Evolutionary conservation across 2,888 invertebrate genomes (phyloP).

Genomic region (Allophyes oxyacanthae): DNA sequence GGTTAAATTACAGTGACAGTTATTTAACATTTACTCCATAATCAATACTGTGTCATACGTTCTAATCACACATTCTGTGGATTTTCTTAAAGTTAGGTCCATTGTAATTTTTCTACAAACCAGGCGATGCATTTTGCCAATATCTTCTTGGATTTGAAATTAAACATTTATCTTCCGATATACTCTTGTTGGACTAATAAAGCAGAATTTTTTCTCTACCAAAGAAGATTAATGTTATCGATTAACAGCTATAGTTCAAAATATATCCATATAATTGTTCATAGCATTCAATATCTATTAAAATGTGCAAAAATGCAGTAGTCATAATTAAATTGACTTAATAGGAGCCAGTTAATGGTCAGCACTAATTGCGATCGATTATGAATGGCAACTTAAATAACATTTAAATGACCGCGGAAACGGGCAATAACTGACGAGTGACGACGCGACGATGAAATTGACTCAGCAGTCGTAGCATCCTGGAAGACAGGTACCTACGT

Average conservation of each 20-base stretch:
- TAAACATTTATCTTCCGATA: no score
- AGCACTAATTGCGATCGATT: constrained; percentile 26
- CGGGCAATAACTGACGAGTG: constrained; percentile 29
- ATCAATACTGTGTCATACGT: constrained; percentile 7
- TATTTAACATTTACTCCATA: constrained; percentile 21
- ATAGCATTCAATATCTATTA: background rate
- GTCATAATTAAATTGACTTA: constrained; percentile 15
- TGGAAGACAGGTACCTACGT: background rate
- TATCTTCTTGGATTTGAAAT: no score
- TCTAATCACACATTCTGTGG: constrained; percentile 1
- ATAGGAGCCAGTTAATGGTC: constrained; percentile 9
- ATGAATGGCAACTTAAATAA: constrained; percentile 23
- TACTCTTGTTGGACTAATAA: no score
- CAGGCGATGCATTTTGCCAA: no score
- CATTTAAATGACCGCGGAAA: constrained; percentile 33
- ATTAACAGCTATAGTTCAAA: no score
- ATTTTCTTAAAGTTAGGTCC: background rate
- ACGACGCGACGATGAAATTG: constrained; percentile 25
- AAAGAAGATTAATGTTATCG: no score
- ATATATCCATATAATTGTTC: no score
- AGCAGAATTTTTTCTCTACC: no score
- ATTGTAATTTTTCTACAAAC: no score
- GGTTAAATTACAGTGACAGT: constrained; percentile 2
- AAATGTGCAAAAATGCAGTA: constrained; percentile 16
- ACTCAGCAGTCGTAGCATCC: constrained; percentile 32